A percentile compares a stretch with the other conserved stretches of the same genome.
These are phyloP conservation scores for Erebia palarica DNA, from an alignment of 2,888 invertebrate species.

Conservation along the genomic window DNA sequence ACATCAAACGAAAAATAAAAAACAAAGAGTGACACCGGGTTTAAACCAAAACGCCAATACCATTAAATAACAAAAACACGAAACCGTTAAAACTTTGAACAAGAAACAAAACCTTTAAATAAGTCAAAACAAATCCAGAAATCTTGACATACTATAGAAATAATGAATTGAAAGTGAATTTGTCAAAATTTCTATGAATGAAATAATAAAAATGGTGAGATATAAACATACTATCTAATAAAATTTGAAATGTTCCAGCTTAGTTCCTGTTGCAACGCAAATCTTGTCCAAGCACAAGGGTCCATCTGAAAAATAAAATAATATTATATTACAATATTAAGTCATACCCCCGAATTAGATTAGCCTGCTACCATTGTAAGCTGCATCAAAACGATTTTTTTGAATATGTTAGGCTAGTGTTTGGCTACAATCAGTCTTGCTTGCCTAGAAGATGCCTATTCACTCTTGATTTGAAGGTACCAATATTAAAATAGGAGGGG, in stretches of 20 bases:
- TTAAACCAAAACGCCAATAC: neutral
- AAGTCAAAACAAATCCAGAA: neutral
- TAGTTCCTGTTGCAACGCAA: conserved; percentile 4
- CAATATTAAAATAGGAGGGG: no score
- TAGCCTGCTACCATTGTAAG: no score
- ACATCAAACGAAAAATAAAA: neutral
- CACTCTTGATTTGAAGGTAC: no score
- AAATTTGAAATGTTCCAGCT: conserved; percentile 1
- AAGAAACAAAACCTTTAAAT: neutral
- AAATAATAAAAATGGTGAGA: neutral
- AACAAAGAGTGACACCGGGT: no score
- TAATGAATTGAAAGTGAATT: neutral
- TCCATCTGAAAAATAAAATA: conserved; percentile 7
- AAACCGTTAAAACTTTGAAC: neutral
- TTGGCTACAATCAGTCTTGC: no score
- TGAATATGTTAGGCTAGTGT: no score
- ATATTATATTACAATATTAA: neutral
- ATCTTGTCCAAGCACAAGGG: conserved; percentile 5
- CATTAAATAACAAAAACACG: neutral
- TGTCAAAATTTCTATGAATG: neutral
- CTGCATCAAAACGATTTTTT: no score
- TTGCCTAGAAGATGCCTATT: no score
- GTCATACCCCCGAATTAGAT: no score
- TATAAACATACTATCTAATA: neutral
- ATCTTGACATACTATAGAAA: neutral